phyloP scores from a whole-genome alignment of 2,113 vertebrate species.

The Hydrochoerus hydrochaeris region DNA sequence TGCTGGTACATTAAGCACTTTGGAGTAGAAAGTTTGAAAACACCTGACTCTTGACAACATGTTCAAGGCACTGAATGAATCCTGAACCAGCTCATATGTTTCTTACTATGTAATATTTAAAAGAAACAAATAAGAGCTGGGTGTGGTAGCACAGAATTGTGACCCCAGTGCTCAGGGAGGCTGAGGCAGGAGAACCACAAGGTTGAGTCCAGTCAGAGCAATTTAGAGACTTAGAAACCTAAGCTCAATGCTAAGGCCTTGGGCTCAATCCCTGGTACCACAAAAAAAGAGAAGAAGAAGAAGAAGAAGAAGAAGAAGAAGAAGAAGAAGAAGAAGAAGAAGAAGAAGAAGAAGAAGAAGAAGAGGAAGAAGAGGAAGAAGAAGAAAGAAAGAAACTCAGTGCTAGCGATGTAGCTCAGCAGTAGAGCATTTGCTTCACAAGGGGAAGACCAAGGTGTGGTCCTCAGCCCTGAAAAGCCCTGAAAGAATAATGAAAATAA shows the following conservation, averaged over 20 bases:
- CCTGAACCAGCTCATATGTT: not conserved
- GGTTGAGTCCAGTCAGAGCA: not conserved
- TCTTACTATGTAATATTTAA: not conserved
- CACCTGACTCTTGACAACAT: not conserved
- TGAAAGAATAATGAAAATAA: not conserved
- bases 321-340: too few relatives aligned
- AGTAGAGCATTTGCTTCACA: not conserved
- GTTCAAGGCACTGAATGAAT: not conserved
- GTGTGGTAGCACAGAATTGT: not conserved
- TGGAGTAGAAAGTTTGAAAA: not conserved
- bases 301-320: too few relatives aligned
- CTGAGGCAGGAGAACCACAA: not conserved
- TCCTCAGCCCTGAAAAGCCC: not conserved
- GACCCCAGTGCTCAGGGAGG: not conserved
- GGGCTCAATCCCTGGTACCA: not conserved
- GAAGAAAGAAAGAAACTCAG: not conserved
- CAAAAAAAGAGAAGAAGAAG: not conserved
- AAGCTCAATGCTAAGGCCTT: not conserved
- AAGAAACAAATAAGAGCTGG: not conserved
- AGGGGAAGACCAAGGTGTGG: not conserved
- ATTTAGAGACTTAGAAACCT: not conserved
- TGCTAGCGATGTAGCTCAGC: not conserved
- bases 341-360: not conserved
- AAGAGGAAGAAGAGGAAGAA: not conserved
- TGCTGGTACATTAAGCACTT: fast-evolving